Evolutionary conservation across 64 coral and sea anemone genomes (phyloP).

Genomic region (Cladopsammia gracilis): DNA sequence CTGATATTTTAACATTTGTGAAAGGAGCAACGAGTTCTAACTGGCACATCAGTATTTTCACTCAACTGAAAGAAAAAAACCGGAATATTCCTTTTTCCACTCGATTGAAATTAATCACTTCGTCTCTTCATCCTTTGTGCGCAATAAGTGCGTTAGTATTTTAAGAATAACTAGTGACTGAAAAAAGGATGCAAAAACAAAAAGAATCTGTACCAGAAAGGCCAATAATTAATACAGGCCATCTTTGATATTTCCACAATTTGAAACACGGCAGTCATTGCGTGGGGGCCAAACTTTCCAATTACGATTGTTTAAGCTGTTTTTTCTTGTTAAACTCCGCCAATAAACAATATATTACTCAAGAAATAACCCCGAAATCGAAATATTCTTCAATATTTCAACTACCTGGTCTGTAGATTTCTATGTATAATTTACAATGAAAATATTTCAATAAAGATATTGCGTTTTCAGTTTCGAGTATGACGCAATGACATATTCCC

Average conservation of each 20-base stretch:
- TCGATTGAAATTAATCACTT: conserved; percentile 54
- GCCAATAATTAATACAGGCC: background rate
- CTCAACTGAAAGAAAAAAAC: conserved; percentile 1
- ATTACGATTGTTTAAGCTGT: conserved; percentile 45
- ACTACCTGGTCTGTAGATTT: background rate
- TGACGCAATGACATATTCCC: background rate
- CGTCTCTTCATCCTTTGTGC: conserved; percentile 23
- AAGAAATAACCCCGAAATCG: background rate
- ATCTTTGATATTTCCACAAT: conserved; percentile 3
- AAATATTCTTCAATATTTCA: conserved; percentile 34
- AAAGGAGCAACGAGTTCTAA: background rate
- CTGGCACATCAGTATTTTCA: background rate
- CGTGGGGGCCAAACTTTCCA: conserved; percentile 33
- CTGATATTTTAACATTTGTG: background rate
- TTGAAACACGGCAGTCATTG: background rate
- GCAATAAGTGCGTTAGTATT: conserved; percentile 9
- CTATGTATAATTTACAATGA: conserved; percentile 9
- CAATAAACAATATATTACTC: conserved; percentile 49
- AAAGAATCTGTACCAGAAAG: background rate
- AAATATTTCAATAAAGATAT: conserved; percentile 41
- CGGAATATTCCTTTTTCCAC: conserved; percentile 18
- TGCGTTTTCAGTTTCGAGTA: background rate
- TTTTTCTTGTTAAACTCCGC: conserved; percentile 33
- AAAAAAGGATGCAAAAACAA: background rate
- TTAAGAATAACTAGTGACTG: background rate